These are phyloP conservation scores for Microcebus tavaratra DNA, from an alignment of 2,113 vertebrate genomes.

Conservation along the genomic window DNA sequence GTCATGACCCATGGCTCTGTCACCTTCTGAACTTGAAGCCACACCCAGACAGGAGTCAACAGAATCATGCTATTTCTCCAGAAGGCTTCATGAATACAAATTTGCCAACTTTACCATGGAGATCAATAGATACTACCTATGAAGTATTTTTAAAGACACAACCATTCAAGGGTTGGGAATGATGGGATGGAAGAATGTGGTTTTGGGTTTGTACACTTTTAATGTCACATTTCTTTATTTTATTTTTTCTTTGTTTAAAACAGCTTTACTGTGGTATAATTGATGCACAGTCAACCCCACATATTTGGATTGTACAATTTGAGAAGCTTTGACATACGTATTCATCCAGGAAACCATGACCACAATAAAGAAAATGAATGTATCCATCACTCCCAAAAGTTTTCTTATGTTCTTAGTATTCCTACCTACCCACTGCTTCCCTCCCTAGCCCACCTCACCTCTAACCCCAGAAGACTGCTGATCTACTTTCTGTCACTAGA, in stretches of 20 bases:
- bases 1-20: background rate
- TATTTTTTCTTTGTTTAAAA: background rate
- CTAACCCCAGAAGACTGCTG: background rate
- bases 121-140: background rate
- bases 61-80: background rate
- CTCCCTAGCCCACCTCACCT: background rate
- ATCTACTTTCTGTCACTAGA: background rate
- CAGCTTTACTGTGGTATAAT: background rate
- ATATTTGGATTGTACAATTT: background rate
- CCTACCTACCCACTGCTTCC: background rate
- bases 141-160: constrained; percentile 19
- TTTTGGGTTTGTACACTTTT: background rate
- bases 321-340: background rate
- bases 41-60: background rate
- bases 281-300: background rate
- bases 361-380: background rate
- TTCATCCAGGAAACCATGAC: background rate
- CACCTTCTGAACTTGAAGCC: background rate
- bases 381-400: background rate
- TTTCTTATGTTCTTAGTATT: background rate
- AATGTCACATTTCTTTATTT: background rate
- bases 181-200: background rate
- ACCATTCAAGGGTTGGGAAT: background rate
- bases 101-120: background rate
- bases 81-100: background rate